Evolutionary conservation across 2,113 vertebrate genomes (phyloP), one percentile per base, ranked within the genome.

Genomic region (Atherinomorus stipes): DNA sequence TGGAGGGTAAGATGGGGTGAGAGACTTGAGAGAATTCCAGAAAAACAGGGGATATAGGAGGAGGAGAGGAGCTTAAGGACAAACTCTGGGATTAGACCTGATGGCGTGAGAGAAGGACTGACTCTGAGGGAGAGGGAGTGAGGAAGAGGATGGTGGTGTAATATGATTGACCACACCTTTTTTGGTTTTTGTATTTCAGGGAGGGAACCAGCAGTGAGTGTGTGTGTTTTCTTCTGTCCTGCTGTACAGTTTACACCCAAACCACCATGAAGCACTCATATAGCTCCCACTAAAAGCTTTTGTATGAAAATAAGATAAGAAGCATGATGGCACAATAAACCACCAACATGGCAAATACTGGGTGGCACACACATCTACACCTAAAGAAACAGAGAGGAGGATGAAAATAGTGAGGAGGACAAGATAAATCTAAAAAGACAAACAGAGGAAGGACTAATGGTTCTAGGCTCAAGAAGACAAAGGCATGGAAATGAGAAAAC

Each of bases 11-110:
- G 88, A 85, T 81, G 73, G 88, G 81, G 85, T 86, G 77, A 85
- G 81, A 71, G 78, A 84, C 82, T 87, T 75, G 77, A 78, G 79
- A 85, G 85, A 90, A 87, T 90, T 87, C 74, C 71, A 89, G 81
- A 89, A 91, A 44, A 90, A 89, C 84, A 81, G 85, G 74, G 84
- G 84, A 90, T 87, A 80, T 81, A 83, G 81, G 77, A 89, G 87
- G 81, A 90, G 82, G 80, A 90, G 90, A 89, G 84, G 71, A 87
- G 90, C 85, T 91, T 91, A 91, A 81, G 80, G 80, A 89, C 90
- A 88, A 89, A 89, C 85, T 89, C 84, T 81, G 78, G 87, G 88
- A 90, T 91, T 90, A 91, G 77, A 85, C 71, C 78, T 75, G 84
- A 89, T 90, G 86, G 87, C 85, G 83, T 87, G 86, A 86, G 90